Percentiles rank a stretch among this genome's conserved stretches.
These are phyloP conservation scores for Heliconius congener DNA, from an alignment of 1,140 invertebrate genomes.

Conservation along the genomic window DNA sequence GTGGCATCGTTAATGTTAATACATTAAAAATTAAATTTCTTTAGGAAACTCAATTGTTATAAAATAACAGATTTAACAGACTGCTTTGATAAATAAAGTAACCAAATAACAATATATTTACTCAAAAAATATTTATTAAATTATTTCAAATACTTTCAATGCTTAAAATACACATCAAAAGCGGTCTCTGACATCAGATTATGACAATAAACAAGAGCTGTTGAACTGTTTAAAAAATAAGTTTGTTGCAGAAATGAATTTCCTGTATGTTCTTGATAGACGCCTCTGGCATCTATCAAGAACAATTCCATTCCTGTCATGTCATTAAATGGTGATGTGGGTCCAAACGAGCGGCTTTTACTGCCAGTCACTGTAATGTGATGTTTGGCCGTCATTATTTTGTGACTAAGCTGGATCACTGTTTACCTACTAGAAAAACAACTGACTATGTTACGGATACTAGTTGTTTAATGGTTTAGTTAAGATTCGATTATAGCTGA, in stretches of 20 bases:
- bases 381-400: slow-evolving; percentile 29
- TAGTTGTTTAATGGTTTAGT: neutral
- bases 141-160: too few relatives aligned
- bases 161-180: neutral
- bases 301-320: slow-evolving; percentile 50
- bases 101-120: too few relatives aligned
- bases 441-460: neutral
- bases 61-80: too few relatives aligned
- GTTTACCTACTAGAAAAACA: neutral
- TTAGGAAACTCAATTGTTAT: too few relatives aligned
- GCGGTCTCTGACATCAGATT: neutral
- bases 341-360: slow-evolving; percentile 42
- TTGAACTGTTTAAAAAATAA: slow-evolving; percentile 15
- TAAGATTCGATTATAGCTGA: neutral
- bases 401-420: slow-evolving; percentile 26
- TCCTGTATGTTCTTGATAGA: neutral
- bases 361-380: slow-evolving; percentile 47
- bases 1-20: too few relatives aligned
- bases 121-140: too few relatives aligned
- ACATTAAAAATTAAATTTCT: too few relatives aligned
- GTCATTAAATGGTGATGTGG: slow-evolving; percentile 55
- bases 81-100: too few relatives aligned
- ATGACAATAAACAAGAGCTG: neutral
- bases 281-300: slow-evolving; percentile 45
- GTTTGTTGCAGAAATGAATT: slow-evolving; percentile 36